phyloP scores from a whole-genome alignment of 2,797 vertebrate species.

The Phoebastria nigripes region DNA sequence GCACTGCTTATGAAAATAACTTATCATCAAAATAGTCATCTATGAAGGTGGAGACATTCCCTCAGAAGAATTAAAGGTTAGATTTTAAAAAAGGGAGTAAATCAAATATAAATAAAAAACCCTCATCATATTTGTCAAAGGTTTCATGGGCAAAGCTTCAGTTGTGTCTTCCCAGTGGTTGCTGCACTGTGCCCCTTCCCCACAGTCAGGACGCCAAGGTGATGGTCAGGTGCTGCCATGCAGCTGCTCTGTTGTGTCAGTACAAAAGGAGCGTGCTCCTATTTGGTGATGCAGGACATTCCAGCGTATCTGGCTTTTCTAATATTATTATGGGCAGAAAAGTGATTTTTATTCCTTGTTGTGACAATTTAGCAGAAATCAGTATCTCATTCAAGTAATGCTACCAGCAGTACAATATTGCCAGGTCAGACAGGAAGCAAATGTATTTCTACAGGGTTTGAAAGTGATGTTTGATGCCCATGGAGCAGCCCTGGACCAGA shows the following conservation, averaged over 20 bases:
- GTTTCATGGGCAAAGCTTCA: neutral
- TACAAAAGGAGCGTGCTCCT: neutral
- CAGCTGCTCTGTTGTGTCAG: neutral
- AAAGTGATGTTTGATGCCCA: neutral
- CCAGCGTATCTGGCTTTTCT: neutral
- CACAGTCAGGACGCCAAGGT: neutral
- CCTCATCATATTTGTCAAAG: neutral
- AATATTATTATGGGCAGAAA: neutral
- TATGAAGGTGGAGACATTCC: neutral
- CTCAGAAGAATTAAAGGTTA: neutral
- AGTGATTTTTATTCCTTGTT: neutral
- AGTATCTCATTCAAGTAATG: rapidly evolving
- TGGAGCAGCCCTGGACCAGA: neutral
- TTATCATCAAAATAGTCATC: neutral
- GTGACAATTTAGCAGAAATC: neutral
- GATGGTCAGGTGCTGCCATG: neutral
- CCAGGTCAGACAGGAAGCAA: neutral
- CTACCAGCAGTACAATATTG: neutral
- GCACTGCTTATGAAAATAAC: neutral
- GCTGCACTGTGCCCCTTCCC: neutral
- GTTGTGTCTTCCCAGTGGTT: neutral
- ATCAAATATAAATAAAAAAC: neutral
- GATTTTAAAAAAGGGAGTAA: neutral
- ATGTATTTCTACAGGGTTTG: neutral
- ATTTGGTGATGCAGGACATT: neutral